Conservation (phyloP, 1,140 invertebrate genomes). For the Acromyrmex heyeri region DNA sequence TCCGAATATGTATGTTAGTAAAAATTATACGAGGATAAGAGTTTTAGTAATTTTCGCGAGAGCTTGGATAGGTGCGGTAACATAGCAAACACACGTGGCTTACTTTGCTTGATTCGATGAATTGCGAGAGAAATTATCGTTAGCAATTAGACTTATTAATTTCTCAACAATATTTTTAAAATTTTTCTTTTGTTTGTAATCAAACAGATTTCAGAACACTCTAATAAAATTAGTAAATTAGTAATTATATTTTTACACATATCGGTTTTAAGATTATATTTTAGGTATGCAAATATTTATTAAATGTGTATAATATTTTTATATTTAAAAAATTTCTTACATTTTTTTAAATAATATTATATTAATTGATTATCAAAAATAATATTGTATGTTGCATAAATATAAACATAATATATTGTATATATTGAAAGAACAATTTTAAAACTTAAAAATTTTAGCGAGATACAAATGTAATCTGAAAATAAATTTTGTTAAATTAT, state of each 20-base stretch:
- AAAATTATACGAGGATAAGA: conserved; percentile 43
- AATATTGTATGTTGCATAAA: background rate
- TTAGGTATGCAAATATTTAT: background rate
- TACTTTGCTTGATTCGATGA: background rate
- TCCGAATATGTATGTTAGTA: conserved; percentile 43
- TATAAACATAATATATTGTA: background rate
- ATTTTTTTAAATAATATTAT: background rate
- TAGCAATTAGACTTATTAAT: background rate
- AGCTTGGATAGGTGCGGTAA: conserved; percentile 2
- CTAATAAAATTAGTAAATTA: conserved; percentile 4
- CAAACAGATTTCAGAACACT: background rate
- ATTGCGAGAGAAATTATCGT: background rate
- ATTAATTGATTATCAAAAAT: background rate
- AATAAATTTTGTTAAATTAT: too few relatives aligned
- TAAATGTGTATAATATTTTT: background rate
- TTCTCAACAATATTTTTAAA: background rate
- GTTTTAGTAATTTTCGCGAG: conserved; percentile 24
- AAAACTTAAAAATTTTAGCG: too few relatives aligned
- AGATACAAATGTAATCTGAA: too few relatives aligned
- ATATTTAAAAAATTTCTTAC: background rate
- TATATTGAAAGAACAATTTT: background rate
- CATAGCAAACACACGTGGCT: conserved; percentile 12
- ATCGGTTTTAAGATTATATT: background rate
- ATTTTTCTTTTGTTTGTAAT: conserved; percentile 12
- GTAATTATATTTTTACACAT: background rate